Conservation (phyloP, 35 echinoderm and acorn worm genomes). For the Heliocidaris tuberculata region DNA sequence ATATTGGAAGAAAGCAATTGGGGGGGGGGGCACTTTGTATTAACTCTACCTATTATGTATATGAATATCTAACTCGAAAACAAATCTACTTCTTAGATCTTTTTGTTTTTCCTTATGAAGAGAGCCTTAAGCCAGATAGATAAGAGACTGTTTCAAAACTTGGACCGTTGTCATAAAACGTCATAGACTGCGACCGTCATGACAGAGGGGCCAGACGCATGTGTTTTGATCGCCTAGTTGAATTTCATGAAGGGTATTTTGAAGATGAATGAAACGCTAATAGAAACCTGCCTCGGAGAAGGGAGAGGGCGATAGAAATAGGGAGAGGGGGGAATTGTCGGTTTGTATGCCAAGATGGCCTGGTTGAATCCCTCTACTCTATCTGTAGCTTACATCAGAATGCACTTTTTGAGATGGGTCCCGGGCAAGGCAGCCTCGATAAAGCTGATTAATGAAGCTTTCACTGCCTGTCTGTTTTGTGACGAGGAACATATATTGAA, state of each 20-base stretch:
- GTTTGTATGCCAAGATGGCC: background rate
- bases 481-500: constrained; percentile 5
- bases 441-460: constrained; percentile 44
- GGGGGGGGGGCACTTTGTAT: no score
- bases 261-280: background rate
- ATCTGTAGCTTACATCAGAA: background rate
- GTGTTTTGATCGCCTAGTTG: background rate
- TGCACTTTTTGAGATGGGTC: constrained; percentile 1
- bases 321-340: background rate
- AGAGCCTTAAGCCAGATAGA: no score
- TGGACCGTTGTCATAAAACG: no score
- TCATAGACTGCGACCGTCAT: background rate
- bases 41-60: no score
- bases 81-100: no score
- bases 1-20: no score
- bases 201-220: background rate
- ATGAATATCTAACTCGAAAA: no score
- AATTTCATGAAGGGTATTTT: background rate
- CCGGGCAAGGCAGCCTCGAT: background rate
- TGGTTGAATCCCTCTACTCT: background rate
- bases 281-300: background rate
- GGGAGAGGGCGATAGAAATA: background rate
- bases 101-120: no score
- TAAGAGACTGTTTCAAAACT: no score
- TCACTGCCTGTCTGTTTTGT: constrained; percentile 33